A percentile compares a stretch with the other conserved stretches of the same genome.
Conservation (phyloP, 2,113 vertebrate genomes). For the Corapipo altera region DNA sequence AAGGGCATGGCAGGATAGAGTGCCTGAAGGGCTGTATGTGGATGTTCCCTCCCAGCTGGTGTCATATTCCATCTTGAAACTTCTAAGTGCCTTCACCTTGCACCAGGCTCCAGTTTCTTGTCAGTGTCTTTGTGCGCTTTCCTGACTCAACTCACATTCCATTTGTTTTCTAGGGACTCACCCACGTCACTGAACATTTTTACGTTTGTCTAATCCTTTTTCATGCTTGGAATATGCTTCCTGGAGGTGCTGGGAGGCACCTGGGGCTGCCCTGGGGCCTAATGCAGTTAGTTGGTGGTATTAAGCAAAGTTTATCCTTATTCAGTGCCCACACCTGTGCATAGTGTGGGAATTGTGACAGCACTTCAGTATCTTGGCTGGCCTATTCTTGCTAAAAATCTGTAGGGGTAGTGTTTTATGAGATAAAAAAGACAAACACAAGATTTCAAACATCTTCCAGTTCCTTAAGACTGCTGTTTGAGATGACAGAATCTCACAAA, state of each 20-base stretch:
- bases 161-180: not conserved
- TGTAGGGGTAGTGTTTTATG: not conserved
- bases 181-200: not conserved
- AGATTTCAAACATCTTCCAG: not conserved
- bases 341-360: not conserved
- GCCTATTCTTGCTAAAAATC: not conserved
- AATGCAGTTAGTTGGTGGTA: not conserved
- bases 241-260: not conserved
- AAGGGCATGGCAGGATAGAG: not conserved
- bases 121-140: not conserved
- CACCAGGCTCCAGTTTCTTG: not conserved
- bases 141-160: accelerated
- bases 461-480: not conserved
- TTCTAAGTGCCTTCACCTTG: not conserved
- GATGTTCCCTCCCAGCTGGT: not conserved
- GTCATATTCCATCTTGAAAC: not conserved
- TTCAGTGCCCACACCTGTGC: not conserved
- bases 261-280: not conserved
- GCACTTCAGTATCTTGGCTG: not conserved
- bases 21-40: not conserved
- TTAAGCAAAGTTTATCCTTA: not conserved
- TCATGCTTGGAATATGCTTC: not conserved
- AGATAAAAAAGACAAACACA: not conserved
- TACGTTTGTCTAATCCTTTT: not conserved
- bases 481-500: not conserved